Evolutionary conservation across 2,888 invertebrate species (phyloP).

Genomic region (Dioctria linearis): DNA sequence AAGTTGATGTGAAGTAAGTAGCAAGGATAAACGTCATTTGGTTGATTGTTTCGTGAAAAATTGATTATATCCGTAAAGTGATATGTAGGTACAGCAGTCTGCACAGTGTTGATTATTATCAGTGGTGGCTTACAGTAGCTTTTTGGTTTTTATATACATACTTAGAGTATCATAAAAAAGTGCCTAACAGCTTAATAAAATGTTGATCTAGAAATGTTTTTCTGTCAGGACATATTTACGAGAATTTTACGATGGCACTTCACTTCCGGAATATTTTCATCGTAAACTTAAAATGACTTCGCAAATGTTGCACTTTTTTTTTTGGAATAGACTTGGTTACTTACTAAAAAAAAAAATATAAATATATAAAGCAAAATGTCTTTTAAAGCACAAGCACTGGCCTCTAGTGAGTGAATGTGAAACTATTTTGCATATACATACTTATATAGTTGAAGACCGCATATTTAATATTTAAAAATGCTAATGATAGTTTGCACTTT

Average conservation of each 20-base stretch:
- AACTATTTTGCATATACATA: no score
- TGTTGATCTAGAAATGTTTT: constrained; percentile 36
- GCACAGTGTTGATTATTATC: constrained; percentile 16
- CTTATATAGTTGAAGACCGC: no score
- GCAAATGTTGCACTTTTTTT: constrained; percentile 15
- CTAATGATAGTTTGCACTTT: no score
- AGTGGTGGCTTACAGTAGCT: constrained; percentile 32
- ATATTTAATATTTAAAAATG: no score
- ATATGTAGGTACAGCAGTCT: background rate
- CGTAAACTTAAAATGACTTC: constrained; percentile 32
- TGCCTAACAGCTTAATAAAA: constrained; percentile 47
- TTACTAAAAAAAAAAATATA: no score
- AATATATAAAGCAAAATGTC: no score
- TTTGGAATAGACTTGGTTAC: no score
- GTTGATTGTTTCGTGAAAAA: constrained; percentile 50
- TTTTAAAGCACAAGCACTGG: no score
- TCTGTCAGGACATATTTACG: constrained; percentile 35
- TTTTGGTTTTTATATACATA: constrained; percentile 18
- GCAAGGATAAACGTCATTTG: constrained; percentile 17
- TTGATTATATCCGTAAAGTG: constrained; percentile 41
- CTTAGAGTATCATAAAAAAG: constrained; percentile 38
- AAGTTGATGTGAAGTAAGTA: constrained; percentile 17
- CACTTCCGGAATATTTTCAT: constrained; percentile 21
- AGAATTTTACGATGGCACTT: constrained; percentile 35
- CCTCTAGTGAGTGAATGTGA: no score